Conservation (phyloP, 2,888 invertebrate genomes). For the Gari tellinella region DNA sequence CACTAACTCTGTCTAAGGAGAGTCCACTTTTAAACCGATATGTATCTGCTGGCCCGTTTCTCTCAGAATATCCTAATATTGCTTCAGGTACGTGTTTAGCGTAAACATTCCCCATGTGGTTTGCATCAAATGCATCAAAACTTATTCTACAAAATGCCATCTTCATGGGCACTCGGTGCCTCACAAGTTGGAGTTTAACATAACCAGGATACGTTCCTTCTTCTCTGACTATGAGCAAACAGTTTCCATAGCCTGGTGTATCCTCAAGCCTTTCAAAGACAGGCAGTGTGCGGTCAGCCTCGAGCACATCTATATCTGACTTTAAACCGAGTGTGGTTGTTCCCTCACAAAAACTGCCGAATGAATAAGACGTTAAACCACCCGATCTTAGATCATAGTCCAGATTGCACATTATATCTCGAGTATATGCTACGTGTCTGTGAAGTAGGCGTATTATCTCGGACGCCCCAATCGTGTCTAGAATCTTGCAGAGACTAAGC, state of each 20-base stretch:
- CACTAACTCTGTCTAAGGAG: not conserved
- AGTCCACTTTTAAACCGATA: not conserved
- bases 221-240: not conserved
- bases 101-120: no score
- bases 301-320: not conserved
- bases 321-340: not conserved
- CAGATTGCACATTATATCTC: not conserved
- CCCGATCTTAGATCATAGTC: no score
- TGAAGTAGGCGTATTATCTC: not conserved
- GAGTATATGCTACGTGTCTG: not conserved
- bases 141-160: no score
- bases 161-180: not conserved
- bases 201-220: slow-evolving; percentile 2
- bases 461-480: not conserved
- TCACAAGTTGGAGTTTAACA: not conserved
- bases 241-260: not conserved
- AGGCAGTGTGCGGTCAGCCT: not conserved
- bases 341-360: slow-evolving; percentile 11
- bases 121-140: no score
- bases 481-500: not conserved
- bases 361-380: not conserved
- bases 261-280: slow-evolving; percentile 1
- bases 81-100: no score
- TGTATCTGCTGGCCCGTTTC: not conserved
- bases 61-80: not conserved